Conservation (phyloP, 1,140 invertebrate genomes). For the Spodoptera litura region DNA sequence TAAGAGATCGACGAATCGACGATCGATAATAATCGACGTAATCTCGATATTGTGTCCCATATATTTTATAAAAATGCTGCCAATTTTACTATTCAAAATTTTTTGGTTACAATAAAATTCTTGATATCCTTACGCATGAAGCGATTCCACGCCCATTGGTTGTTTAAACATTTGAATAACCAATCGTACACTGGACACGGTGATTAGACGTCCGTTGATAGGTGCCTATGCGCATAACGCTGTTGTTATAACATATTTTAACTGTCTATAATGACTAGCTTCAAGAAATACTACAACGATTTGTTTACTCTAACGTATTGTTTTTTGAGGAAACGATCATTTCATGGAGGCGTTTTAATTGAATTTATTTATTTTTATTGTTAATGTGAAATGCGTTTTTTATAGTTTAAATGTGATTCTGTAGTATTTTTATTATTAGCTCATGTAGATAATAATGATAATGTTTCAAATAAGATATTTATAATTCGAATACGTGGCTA, state of each 20-base stretch:
- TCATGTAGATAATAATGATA: too few species aligned
- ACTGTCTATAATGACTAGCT: slow-evolving; percentile 1
- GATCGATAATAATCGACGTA: too few species aligned
- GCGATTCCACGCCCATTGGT: slow-evolving; percentile 26
- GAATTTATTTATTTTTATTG: neutral
- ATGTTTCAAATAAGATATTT: too few species aligned
- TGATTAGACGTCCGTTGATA: slow-evolving; percentile 35
- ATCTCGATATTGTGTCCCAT: too few species aligned
- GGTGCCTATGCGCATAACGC: neutral
- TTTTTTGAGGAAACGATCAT: too few species aligned
- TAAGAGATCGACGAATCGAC: too few species aligned
- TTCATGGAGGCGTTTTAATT: neutral
- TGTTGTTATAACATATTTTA: slow-evolving; percentile 37
- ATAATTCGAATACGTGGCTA: too few species aligned
- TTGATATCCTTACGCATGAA: slow-evolving; percentile 34
- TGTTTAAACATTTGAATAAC: slow-evolving; percentile 55
- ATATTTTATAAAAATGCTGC: too few species aligned
- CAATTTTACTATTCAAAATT: too few species aligned
- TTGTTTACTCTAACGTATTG: neutral
- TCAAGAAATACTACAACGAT: neutral
- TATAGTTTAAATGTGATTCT: neutral
- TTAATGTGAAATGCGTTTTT: too few species aligned
- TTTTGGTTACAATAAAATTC: neutral
- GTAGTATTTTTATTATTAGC: too few species aligned
- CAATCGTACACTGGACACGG: slow-evolving; percentile 44